phyloP scores from a whole-genome alignment of 2,113 vertebrate species.

The Thunnus maccoyii region DNA sequence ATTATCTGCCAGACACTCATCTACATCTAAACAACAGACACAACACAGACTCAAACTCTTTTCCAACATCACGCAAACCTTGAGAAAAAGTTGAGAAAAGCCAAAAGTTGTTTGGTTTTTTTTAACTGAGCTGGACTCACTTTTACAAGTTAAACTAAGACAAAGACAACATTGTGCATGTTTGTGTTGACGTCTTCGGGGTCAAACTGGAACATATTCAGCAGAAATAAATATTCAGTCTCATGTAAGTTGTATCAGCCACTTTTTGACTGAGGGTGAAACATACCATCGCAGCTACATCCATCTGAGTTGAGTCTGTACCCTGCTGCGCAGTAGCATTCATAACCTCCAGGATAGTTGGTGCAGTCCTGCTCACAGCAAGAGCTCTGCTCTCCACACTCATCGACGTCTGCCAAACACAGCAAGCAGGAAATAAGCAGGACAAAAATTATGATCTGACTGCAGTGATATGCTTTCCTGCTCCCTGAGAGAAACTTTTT shows the following conservation, averaged over 20 bases:
- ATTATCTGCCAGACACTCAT: conserved; percentile 88
- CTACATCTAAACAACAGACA: conserved; percentile 86
- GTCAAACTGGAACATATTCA: conserved; percentile 19
- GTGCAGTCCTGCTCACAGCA: conserved; percentile 95
- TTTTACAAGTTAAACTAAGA: conserved; percentile 2
- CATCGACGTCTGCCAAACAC: conserved; percentile 88
- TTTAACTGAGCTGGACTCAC: background rate
- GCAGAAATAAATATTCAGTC: conserved; percentile 18
- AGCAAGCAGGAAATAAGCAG: conserved; percentile 31
- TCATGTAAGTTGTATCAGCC: background rate
- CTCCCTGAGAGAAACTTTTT: background rate
- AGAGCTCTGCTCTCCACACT: conserved; percentile 85
- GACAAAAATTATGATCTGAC: conserved; percentile 23
- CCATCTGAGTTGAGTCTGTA: conserved; percentile 89
- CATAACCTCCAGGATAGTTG: conserved; percentile 94
- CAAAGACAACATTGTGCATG: conserved; percentile 27
- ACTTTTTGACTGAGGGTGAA: background rate
- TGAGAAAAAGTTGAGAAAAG: background rate
- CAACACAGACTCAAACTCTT: conserved; percentile 13
- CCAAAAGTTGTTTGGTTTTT: background rate
- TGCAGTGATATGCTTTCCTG: conserved; percentile 6
- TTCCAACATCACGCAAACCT: background rate
- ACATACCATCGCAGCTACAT: conserved; percentile 91
- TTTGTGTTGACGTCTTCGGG: background rate
- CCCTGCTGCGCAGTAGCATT: conserved; percentile 92